Evolutionary conservation across 2,113 vertebrate species (phyloP).

Genomic region (Neopipo cinnamomea): DNA sequence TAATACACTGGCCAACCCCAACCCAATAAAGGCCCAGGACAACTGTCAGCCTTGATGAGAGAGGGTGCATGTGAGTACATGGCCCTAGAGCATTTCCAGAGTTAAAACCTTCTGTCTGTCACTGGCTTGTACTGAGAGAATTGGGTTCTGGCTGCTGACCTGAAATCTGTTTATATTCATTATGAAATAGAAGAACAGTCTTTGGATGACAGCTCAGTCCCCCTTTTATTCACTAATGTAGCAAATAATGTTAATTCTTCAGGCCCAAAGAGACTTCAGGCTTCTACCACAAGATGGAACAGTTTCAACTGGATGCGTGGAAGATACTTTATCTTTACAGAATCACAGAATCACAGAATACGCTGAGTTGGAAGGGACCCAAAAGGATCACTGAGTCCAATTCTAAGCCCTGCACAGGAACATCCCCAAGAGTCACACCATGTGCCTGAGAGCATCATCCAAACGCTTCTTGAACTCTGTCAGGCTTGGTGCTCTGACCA

Average conservation of each 20-base stretch:
- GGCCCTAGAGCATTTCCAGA: not conserved
- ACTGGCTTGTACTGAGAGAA: not conserved
- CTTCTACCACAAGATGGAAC: not conserved
- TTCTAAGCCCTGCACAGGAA: not conserved
- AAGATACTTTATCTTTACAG: not conserved
- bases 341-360: not conserved
- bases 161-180: not conserved
- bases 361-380: not conserved
- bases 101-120: not conserved
- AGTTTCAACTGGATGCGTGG: not conserved
- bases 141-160: not conserved
- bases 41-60: not conserved
- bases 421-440: too few relatives aligned
- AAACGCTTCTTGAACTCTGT: too few relatives aligned
- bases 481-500: too few relatives aligned
- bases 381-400: not conserved
- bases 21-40: not conserved
- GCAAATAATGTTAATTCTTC: not conserved
- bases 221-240: rapidly evolving
- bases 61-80: not conserved
- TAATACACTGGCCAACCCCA: not conserved
- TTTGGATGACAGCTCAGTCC: not conserved
- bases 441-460: too few relatives aligned
- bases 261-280: not conserved
- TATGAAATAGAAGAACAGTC: not conserved